Evolutionary conservation across 2,888 invertebrate genomes (phyloP), one percentile per base, ranked within the genome.

Genomic region (Agriopis leucophaearia): DNA sequence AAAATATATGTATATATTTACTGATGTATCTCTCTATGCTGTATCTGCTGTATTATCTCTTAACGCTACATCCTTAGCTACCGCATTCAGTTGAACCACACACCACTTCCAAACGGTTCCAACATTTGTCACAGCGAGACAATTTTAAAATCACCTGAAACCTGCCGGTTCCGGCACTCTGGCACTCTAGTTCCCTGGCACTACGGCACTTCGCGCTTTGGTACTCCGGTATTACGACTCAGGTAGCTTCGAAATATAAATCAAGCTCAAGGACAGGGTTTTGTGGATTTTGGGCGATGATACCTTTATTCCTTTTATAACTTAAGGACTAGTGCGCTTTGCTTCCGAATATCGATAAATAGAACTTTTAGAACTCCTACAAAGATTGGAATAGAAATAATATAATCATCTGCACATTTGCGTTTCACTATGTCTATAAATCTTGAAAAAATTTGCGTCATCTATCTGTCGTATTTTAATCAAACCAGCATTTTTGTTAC

Each of bases 131-230:
- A 81, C 66, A 59, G 60, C 51, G 69, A 74, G 78, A 82, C 79
- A 74, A 82, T 81, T 80, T 80, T 76, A 79, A 79, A 83, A 80
- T 83, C 82, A 81, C 81, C 80, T 78, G 81, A 76, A 77, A 74
- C 75, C 71, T 65, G 15, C 52, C 12, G 42, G 45, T 5, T 47
- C 57, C 40, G 27, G 16, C 50, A 9, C 60, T 36, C 47, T 18
- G 27, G 51, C 40, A 13, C 44, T 54, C 55, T 10, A 58, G 66
- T n/a, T 6, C 51, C 8, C 7, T 16, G 47, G 7, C 35, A 48
- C 48, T 18, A 0, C 35, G 8, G 51, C n/a, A 51, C 27, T 27
- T 27, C 5, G 27, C 27, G 5, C 27, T 27, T 27, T 27, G 27
- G 16, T 16, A 9, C 16, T 47, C 35, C 8, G 35, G 51, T n/a